Percentiles rank a stretch among this genome's conserved stretches.
These are phyloP conservation scores for Protonemura montana DNA, from an alignment of 2,888 invertebrate genomes.

Conservation along the genomic window DNA sequence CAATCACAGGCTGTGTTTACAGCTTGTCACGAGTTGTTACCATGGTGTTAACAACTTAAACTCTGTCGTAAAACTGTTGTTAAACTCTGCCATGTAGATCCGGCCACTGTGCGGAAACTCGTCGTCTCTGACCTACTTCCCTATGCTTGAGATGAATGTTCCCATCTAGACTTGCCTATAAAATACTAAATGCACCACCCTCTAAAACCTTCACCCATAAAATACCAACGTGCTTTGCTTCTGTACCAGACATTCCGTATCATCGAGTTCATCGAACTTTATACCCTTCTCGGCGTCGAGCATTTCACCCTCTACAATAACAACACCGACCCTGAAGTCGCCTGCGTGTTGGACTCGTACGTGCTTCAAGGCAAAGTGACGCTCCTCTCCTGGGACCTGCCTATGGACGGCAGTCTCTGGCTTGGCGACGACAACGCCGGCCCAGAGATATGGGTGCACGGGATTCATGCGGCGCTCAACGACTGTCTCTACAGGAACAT, in stretches of 20 bases:
- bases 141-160: too few relatives aligned
- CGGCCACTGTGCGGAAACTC: too few relatives aligned
- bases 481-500: constrained; percentile 92
- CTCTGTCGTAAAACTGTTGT: too few relatives aligned
- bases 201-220: too few relatives aligned
- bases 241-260: constrained; percentile 74
- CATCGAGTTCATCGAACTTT: constrained; percentile 88
- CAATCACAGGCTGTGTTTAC: too few relatives aligned
- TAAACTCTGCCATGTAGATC: too few relatives aligned
- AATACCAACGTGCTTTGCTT: too few relatives aligned
- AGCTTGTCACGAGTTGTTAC: too few relatives aligned
- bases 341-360: constrained; percentile 78
- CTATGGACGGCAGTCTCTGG: constrained; percentile 80
- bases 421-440: neutral
- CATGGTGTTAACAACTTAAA: too few relatives aligned
- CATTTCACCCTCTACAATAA: constrained; percentile 93
- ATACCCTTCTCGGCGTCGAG: constrained; percentile 80
- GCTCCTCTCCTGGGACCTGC: constrained; percentile 82
- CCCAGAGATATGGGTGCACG: constrained; percentile 87
- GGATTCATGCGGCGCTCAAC: constrained; percentile 89
- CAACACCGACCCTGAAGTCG: constrained; percentile 80
- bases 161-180: too few relatives aligned
- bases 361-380: constrained; percentile 69
- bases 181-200: too few relatives aligned
- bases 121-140: too few relatives aligned